Evolutionary conservation across 1,140 invertebrate genomes (phyloP).

Genomic region (Araneus ventricosus): DNA sequence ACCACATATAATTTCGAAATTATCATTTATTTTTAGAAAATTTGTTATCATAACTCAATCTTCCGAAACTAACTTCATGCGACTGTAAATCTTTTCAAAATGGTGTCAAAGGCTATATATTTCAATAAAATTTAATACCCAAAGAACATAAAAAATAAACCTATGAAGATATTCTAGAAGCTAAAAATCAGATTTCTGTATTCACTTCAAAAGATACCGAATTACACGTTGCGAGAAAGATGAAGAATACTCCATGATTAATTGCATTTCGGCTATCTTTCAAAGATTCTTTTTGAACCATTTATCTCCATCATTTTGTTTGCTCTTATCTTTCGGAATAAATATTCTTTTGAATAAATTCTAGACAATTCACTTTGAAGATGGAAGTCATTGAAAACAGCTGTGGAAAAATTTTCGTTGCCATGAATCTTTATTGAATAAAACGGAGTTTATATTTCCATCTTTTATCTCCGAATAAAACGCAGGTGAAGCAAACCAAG

Average conservation of each 20-base stretch:
- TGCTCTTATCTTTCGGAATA: not conserved
- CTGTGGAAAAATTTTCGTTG: not conserved
- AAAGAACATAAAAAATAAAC: too few species aligned
- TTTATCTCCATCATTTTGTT: not conserved
- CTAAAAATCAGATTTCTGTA: too few species aligned
- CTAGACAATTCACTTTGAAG: not conserved
- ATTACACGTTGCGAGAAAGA: not conserved
- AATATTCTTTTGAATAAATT: not conserved
- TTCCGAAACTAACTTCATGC: too few species aligned
- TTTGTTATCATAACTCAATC: too few species aligned
- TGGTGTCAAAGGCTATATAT: too few species aligned
- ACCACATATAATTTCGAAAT: too few species aligned
- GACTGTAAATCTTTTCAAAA: too few species aligned
- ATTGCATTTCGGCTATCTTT: not conserved
- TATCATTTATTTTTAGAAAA: too few species aligned
- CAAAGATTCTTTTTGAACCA: not conserved
- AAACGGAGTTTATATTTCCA: not conserved
- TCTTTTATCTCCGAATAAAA: not conserved
- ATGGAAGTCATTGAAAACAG: not conserved
- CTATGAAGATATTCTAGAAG: too few species aligned
- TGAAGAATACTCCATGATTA: not conserved
- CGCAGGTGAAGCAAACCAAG: not conserved
- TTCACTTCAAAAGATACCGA: not conserved
- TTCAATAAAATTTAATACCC: too few species aligned
- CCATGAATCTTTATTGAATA: constrained; percentile 20